Conservation (phyloP, 1,140 invertebrate species). For the Anthonomus grandis region DNA sequence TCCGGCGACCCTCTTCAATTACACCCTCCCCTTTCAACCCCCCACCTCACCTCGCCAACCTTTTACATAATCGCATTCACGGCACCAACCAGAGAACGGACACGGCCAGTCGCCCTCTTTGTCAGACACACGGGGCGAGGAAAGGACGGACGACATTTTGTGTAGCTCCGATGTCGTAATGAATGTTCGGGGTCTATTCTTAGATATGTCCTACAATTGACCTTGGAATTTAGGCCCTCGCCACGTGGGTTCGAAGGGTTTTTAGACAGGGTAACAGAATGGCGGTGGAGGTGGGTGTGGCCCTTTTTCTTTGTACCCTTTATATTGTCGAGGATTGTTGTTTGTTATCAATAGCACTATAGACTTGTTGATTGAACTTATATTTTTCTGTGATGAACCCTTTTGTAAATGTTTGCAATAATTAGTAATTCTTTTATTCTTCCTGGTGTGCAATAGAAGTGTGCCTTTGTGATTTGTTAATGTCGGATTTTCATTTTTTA, state of each 20-base stretch:
- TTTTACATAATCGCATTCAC: background rate
- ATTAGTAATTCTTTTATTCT: too few relatives aligned
- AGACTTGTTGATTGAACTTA: too few relatives aligned
- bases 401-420: too few relatives aligned
- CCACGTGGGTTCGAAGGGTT: slow-evolving; percentile 19
- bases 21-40: slow-evolving; percentile 7
- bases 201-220: slow-evolving; percentile 9
- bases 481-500: too few relatives aligned
- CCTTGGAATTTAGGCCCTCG: slow-evolving; percentile 17
- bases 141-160: slow-evolving; percentile 21
- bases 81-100: background rate
- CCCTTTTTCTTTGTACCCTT: slow-evolving; percentile 7
- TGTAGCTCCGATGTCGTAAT: background rate
- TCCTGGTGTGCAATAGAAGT: too few relatives aligned
- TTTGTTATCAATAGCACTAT: too few relatives aligned
- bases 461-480: too few relatives aligned
- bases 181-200: background rate
- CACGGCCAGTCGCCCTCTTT: background rate
- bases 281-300: slow-evolving; percentile 18
- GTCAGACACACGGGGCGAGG: slow-evolving; percentile 14
- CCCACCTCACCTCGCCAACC: background rate
- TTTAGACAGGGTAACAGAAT: slow-evolving; percentile 18
- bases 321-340: too few relatives aligned
- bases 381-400: too few relatives aligned
- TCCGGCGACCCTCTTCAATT: slow-evolving; percentile 22